A percentile compares a stretch with the other conserved stretches of the same genome.
These are phyloP conservation scores for Brachionus calyciflorus DNA, from an alignment of 1,140 invertebrate genomes.

Conservation along the genomic window DNA sequence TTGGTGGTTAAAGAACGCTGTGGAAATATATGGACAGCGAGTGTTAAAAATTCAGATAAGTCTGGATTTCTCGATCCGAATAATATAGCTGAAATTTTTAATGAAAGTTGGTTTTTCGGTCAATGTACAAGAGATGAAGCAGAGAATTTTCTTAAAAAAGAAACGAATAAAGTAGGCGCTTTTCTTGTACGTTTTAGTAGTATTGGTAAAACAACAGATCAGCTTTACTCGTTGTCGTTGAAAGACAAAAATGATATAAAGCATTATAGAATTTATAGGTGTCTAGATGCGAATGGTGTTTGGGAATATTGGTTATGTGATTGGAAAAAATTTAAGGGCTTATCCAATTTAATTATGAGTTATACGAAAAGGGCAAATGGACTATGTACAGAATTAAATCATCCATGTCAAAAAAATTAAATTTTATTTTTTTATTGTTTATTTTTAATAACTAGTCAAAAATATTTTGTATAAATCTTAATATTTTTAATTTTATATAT, in stretches of 20 bases:
- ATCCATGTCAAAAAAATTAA: background rate
- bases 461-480: no score
- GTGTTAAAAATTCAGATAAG: background rate
- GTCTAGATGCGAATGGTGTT: background rate
- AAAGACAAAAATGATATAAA: background rate
- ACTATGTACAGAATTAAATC: background rate
- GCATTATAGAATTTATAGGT: background rate
- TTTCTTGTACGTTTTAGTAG: background rate
- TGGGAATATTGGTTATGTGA: background rate
- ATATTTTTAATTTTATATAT: no score
- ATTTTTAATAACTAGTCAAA: no score
- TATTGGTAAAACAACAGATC: background rate
- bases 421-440: no score
- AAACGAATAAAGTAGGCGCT: background rate
- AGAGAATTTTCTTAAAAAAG: background rate
- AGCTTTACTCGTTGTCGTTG: background rate
- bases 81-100: background rate
- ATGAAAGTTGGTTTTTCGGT: background rate
- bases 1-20: background rate
- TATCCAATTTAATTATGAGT: background rate
- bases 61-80: background rate
- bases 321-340: background rate
- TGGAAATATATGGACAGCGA: background rate
- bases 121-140: background rate
- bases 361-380: background rate